These are phyloP conservation scores for Diadumene lineata DNA, from an alignment of 92 coral and sea anemone species.

Conservation along the genomic window DNA sequence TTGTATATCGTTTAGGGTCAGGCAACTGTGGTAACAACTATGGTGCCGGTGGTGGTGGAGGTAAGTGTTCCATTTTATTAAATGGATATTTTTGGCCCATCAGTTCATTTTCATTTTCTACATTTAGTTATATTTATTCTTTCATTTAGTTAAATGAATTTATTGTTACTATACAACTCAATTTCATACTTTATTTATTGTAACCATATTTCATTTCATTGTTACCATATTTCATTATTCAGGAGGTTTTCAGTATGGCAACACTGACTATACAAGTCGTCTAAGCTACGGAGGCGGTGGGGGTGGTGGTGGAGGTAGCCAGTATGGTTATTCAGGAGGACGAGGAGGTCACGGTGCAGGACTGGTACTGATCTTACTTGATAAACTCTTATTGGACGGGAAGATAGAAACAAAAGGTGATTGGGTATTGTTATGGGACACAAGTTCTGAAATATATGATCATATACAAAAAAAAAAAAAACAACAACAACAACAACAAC, in stretches of 20 bases:
- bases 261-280: conserved; percentile 23
- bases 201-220: background rate
- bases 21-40: background rate
- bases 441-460: too few relatives aligned
- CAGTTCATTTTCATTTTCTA: background rate
- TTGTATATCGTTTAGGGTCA: background rate
- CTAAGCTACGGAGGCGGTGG: conserved; percentile 72
- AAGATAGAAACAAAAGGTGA: conserved; percentile 49
- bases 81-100: background rate
- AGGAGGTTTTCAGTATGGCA: conserved; percentile 67
- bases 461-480: too few relatives aligned
- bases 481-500: too few relatives aligned
- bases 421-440: too few relatives aligned
- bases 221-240: background rate
- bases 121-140: background rate
- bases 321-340: conserved; percentile 41
- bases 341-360: conserved; percentile 68
- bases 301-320: conserved; percentile 63
- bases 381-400: conserved; percentile 41
- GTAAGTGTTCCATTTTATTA: background rate
- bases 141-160: background rate
- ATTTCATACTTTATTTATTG: background rate
- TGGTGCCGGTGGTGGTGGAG: conserved; percentile 2
- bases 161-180: background rate
- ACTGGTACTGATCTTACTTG: conserved; percentile 47